A percentile compares a stretch with the other conserved stretches of the same genome.
These are phyloP conservation scores for Callinectes sapidus DNA, from an alignment of 2,888 invertebrate species.

Conservation along the genomic window DNA sequence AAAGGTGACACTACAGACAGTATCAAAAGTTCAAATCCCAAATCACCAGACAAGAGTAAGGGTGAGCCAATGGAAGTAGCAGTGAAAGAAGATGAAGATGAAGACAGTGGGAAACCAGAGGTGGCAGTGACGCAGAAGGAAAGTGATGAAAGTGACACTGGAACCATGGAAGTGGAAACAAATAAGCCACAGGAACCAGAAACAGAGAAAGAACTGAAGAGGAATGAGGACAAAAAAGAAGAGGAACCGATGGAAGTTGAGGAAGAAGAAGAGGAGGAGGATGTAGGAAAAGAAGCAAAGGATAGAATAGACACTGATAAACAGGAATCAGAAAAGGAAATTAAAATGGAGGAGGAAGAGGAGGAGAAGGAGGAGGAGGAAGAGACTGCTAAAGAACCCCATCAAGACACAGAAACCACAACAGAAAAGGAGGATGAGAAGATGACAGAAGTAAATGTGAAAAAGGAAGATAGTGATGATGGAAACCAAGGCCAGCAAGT, in stretches of 20 bases:
- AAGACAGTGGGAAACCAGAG: neutral
- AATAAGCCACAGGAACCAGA: neutral
- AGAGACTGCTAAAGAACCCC: neutral
- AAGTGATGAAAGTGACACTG: neutral
- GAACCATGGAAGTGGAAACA: neutral
- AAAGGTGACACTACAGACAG: conserved; percentile 56
- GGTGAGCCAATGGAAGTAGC: neutral
- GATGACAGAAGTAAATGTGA: neutral
- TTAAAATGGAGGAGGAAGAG: neutral
- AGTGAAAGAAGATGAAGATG: neutral
- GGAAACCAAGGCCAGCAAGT: neutral
- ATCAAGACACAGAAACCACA: neutral
- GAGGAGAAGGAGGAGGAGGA: neutral
- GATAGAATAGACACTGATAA: neutral
- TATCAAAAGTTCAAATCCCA: neutral
- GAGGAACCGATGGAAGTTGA: neutral
- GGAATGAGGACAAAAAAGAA: neutral
- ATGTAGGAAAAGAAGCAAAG: neutral
- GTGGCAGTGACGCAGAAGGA: neutral
- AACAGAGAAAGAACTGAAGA: neutral
- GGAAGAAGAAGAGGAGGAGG: neutral
- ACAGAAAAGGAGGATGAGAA: neutral
- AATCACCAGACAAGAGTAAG: neutral
- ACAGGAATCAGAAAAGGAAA: neutral
- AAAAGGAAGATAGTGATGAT: neutral